phyloP scores from a whole-genome alignment of 2,797 vertebrate genomes.

The Cyclura pinguis region DNA sequence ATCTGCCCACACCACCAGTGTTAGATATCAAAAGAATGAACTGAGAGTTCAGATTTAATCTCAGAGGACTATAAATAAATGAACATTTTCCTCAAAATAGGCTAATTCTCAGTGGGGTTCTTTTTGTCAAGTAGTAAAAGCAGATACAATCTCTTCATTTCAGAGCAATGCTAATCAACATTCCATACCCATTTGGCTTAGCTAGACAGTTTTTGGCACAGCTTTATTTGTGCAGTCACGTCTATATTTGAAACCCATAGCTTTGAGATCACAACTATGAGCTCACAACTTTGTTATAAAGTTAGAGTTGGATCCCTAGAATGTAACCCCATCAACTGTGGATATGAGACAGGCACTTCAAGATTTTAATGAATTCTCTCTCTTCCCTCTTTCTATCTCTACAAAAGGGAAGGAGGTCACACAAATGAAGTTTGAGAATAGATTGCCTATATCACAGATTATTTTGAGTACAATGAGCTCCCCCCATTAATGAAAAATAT shows the following conservation, averaged over 20 bases:
- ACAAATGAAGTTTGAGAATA: not conserved
- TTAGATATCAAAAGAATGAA: not conserved
- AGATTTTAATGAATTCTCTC: not conserved
- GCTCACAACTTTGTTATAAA: not conserved
- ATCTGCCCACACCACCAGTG: not conserved
- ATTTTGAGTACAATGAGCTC: not conserved
- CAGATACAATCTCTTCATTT: not conserved
- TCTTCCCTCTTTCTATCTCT: not conserved
- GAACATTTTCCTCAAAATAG: not conserved
- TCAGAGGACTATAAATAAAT: not conserved
- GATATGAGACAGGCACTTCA: not conserved
- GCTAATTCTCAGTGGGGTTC: not conserved
- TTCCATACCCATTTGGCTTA: not conserved
- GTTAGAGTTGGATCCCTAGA: not conserved
- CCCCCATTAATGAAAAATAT: not conserved
- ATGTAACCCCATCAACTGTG: not conserved
- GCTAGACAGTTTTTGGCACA: not conserved
- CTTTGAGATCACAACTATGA: too few species aligned
- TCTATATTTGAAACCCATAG: not conserved
- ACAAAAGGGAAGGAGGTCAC: not conserved
- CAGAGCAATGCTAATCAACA: not conserved
- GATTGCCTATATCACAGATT: not conserved
- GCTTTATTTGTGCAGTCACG: too few species aligned
- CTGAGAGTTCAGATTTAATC: conserved; percentile 16
- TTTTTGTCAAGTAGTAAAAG: not conserved